A percentile compares a stretch with the other conserved stretches of the same genome.
phyloP scores from a whole-genome alignment of 2,797 vertebrate species.

The Vipera ursinii region DNA sequence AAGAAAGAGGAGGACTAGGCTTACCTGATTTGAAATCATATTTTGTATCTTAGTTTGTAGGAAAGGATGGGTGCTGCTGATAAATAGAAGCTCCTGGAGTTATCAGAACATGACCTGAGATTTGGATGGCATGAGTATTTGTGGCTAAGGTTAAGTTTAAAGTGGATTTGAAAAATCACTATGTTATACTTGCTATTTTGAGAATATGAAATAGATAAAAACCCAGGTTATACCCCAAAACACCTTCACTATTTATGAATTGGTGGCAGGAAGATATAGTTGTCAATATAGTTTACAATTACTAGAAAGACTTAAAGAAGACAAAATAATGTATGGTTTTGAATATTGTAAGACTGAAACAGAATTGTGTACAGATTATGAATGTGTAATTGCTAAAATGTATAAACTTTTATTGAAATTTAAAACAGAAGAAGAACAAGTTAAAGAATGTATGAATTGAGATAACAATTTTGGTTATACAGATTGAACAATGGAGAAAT shows the following conservation, averaged over 20 bases:
- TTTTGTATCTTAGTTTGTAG: not conserved
- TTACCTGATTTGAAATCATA: not conserved
- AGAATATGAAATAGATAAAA: not conserved
- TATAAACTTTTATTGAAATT: not conserved
- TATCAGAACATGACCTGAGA: not conserved
- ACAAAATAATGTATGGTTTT: not conserved
- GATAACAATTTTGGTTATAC: not conserved
- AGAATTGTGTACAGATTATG: not conserved
- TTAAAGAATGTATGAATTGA: too few relatives aligned
- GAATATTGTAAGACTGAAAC: not conserved
- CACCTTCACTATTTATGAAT: not conserved
- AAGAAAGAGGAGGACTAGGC: not conserved
- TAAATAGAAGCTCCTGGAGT: not conserved
- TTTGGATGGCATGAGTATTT: not conserved
- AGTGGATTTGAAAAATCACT: not conserved
- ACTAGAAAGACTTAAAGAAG: not conserved
- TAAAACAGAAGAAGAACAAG: not conserved
- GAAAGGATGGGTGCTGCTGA: not conserved
- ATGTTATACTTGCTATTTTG: not conserved
- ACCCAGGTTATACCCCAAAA: not conserved
- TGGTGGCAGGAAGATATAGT: not conserved
- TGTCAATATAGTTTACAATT: not conserved
- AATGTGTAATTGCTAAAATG: not conserved
- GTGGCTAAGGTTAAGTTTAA: not conserved
- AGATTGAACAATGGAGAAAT: not conserved